Evolutionary conservation across 2,888 invertebrate genomes (phyloP).

Genomic region (Clepsis dumicolana): DNA sequence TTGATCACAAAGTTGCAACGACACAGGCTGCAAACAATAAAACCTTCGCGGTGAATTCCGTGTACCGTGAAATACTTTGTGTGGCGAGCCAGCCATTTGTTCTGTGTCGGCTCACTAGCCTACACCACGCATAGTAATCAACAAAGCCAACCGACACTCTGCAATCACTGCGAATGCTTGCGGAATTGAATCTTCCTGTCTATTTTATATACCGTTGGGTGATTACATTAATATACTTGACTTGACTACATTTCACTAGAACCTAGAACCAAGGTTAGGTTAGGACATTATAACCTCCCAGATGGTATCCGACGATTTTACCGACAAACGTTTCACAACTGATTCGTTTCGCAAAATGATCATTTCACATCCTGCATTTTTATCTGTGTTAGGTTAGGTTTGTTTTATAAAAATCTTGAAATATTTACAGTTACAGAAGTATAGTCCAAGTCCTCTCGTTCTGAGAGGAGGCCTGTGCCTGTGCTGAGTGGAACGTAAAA

Average conservation of each 20-base stretch:
- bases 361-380: too few relatives aligned
- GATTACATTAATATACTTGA: neutral
- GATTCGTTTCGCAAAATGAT: too few relatives aligned
- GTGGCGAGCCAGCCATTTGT: constrained; percentile 34
- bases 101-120: constrained; percentile 40
- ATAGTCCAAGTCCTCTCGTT: too few relatives aligned
- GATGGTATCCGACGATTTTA: too few relatives aligned
- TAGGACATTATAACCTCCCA: too few relatives aligned
- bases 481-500: too few relatives aligned
- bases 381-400: too few relatives aligned
- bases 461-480: too few relatives aligned
- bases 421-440: too few relatives aligned
- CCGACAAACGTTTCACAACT: too few relatives aligned
- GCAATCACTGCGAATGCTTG: constrained; percentile 27
- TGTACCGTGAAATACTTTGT: constrained; percentile 47
- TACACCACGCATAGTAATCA: constrained; percentile 33
- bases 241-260: neutral
- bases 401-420: too few relatives aligned
- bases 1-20: constrained; percentile 59
- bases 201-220: constrained; percentile 11
- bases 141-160: constrained; percentile 29
- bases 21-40: constrained; percentile 48
- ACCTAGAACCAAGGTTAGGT: too few relatives aligned
- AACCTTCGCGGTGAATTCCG: constrained; percentile 44
- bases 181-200: constrained; percentile 40